Percentiles rank a stretch among this genome's conserved stretches.
Conservation (phyloP, 2,113 vertebrate genomes). For the Pseudorectes ferrugineus region DNA sequence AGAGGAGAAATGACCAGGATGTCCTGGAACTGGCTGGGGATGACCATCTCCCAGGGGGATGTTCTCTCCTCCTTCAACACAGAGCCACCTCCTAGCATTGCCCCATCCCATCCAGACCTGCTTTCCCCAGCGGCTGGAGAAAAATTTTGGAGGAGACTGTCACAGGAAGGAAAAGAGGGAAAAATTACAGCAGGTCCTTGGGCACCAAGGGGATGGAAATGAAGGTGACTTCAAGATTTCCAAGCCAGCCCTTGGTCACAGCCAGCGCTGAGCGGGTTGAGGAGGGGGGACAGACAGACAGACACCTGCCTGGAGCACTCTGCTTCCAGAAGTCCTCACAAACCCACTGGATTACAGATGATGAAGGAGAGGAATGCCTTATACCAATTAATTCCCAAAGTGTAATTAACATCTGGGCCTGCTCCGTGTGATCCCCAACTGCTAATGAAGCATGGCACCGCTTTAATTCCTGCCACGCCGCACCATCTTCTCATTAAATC, state of each 20-base stretch:
- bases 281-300: background rate
- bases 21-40: background rate
- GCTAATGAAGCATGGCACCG: slow-evolving; percentile 86
- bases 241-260: rapidly evolving
- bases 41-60: rapidly evolving
- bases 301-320: background rate
- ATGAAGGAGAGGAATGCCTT: slow-evolving; percentile 28
- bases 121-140: background rate
- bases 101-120: background rate
- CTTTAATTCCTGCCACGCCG: slow-evolving; percentile 74
- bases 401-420: slow-evolving; percentile 87
- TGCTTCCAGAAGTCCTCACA: background rate
- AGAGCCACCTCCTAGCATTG: rapidly evolving
- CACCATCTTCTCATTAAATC: slow-evolving; percentile 78
- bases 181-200: background rate
- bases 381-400: slow-evolving; percentile 83
- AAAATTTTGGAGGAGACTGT: background rate
- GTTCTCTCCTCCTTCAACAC: background rate
- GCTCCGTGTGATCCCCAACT: slow-evolving; percentile 71
- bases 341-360: slow-evolving; percentile 20
- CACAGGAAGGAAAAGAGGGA: background rate
- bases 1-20: background rate
- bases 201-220: background rate
- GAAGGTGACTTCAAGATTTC: background rate
- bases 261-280: rapidly evolving